phyloP scores from a whole-genome alignment of 2,797 vertebrate genomes.

The Pantherophis alleghaniensis region DNA sequence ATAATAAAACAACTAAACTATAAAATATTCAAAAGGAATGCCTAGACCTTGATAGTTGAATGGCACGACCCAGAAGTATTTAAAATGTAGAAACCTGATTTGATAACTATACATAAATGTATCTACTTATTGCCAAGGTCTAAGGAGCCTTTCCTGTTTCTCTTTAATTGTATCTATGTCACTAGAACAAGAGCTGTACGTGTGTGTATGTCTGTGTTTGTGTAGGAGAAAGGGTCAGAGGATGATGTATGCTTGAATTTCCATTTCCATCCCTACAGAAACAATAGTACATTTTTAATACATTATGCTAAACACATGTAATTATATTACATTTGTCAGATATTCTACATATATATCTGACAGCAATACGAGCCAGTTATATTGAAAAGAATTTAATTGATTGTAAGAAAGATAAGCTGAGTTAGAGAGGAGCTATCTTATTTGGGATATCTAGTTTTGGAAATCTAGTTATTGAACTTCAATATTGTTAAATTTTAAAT shows the following conservation, averaged over 20 bases:
- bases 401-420: no score
- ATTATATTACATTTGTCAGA: background rate
- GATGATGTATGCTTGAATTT: background rate
- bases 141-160: constrained; percentile 61
- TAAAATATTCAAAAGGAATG: constrained; percentile 52
- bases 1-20: background rate
- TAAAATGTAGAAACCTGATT: constrained; percentile 53
- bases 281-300: background rate
- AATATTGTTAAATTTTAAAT: no score
- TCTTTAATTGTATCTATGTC: constrained; percentile 62
- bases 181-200: constrained; percentile 57
- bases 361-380: no score
- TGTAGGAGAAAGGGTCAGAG: background rate
- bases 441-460: no score
- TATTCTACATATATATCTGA: background rate
- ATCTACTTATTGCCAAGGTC: constrained; percentile 66
- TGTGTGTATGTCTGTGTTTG: accelerated
- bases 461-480: no score
- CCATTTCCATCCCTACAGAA: background rate
- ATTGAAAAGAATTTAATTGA: no score
- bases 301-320: background rate
- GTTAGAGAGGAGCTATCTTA: no score
- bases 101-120: constrained; percentile 62
- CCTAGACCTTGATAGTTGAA: constrained; percentile 14
- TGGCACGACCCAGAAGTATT: constrained; percentile 32